Evolutionary conservation across 2,113 vertebrate genomes (phyloP).

Genomic region (Megaptera novaeangliae): DNA sequence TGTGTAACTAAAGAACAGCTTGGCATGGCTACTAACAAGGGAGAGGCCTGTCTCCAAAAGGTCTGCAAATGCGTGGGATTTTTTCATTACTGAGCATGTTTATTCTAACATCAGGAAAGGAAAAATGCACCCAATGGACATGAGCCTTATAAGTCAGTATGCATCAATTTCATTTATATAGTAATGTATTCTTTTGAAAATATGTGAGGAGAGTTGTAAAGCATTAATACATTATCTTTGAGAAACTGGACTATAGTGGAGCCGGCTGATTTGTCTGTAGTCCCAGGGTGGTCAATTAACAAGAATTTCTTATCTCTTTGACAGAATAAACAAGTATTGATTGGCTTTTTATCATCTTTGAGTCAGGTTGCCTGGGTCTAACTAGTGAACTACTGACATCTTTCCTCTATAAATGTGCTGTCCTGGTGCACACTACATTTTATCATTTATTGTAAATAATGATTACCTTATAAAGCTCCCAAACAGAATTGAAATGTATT

Average conservation of each 20-base stretch:
- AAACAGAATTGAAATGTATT: conserved; percentile 45
- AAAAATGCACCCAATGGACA: conserved; percentile 64
- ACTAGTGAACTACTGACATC: not conserved
- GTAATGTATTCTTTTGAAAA: conserved; percentile 46
- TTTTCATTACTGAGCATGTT: conserved; percentile 90
- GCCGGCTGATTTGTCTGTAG: not conserved
- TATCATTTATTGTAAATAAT: conserved; percentile 13
- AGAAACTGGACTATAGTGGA: conserved; percentile 39
- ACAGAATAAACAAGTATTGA: not conserved
- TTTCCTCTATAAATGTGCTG: conserved; percentile 9
- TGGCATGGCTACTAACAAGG: conserved; percentile 82
- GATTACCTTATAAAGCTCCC: not conserved
- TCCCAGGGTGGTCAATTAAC: not conserved
- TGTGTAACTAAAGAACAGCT: conserved; percentile 79
- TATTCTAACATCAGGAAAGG: conserved; percentile 63
- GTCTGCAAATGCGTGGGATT: conserved; percentile 80
- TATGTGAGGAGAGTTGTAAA: conserved; percentile 18
- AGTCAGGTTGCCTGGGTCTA: conserved; percentile 12
- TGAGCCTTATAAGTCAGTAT: conserved; percentile 27
- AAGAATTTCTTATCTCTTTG: conserved; percentile 13
- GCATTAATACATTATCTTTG: not conserved
- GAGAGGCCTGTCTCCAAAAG: conserved; percentile 58
- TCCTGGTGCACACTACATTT: not conserved
- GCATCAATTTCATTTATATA: not conserved
- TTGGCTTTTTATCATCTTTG: conserved; percentile 10